Conservation (phyloP, 2,113 vertebrate genomes). For the Loxodonta africana region DNA sequence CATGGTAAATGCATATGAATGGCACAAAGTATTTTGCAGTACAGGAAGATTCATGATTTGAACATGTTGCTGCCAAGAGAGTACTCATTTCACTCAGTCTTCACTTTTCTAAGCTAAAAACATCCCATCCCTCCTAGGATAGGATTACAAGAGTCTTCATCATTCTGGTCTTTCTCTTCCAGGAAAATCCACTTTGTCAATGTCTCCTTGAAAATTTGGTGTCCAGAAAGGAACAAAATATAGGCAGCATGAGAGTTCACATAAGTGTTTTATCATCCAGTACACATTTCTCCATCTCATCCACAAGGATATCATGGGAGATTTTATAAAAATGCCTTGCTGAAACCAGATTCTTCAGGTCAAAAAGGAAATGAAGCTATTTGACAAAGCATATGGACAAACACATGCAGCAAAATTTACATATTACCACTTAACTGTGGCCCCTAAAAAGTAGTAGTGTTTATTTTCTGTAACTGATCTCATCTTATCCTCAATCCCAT, state of each 20-base stretch:
- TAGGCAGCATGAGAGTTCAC: constrained; percentile 45
- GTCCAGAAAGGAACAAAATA: constrained; percentile 52
- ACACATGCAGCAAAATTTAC: not conserved
- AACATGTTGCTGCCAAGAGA: not conserved
- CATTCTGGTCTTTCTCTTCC: constrained; percentile 44
- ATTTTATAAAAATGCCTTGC: constrained; percentile 20
- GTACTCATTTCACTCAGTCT: not conserved
- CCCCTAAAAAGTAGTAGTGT: not conserved
- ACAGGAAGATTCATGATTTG: constrained; percentile 3
- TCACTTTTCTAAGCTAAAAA: constrained; percentile 58
- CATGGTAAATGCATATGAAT: not conserved
- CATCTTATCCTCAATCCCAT: not conserved
- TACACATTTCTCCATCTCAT: not conserved
- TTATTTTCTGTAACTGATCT: not conserved
- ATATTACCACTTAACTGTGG: not conserved
- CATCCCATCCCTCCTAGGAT: not conserved
- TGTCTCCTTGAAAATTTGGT: constrained; percentile 52
- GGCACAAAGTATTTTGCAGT: not conserved
- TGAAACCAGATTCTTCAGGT: constrained; percentile 4
- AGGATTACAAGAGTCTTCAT: constrained; percentile 52
- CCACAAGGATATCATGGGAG: not conserved
- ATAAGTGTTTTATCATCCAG: not conserved
- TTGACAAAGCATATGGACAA: not conserved
- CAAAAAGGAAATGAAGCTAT: constrained; percentile 18
- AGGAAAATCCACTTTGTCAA: constrained; percentile 49